These are phyloP conservation scores for Adoxophyes honmai DNA, from an alignment of 1,140 invertebrate species.

Conservation along the genomic window DNA sequence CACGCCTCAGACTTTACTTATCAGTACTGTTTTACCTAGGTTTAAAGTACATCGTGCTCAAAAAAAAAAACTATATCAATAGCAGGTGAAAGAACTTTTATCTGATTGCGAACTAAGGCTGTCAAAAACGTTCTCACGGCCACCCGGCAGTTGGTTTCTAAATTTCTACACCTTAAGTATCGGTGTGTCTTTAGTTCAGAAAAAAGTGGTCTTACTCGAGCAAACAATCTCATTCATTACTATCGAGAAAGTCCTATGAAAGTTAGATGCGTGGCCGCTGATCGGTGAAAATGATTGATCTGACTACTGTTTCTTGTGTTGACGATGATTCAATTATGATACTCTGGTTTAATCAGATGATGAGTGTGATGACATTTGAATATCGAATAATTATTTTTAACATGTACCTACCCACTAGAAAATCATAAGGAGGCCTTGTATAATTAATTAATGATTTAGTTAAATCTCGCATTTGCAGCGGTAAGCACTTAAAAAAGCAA, in stretches of 20 bases:
- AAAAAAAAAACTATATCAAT: background rate
- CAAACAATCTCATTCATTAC: slow-evolving; percentile 35
- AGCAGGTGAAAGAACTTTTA: background rate
- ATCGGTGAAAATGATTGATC: slow-evolving; percentile 42
- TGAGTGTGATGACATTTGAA: no score
- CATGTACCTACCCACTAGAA: no score
- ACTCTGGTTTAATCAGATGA: no score
- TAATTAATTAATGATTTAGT: no score
- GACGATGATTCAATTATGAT: slow-evolving; percentile 28
- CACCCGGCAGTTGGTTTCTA: slow-evolving; percentile 16
- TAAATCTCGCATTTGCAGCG: no score
- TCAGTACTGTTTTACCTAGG: no score
- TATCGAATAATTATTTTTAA: no score
- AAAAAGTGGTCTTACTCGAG: slow-evolving; percentile 32
- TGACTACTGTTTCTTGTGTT: slow-evolving; percentile 32
- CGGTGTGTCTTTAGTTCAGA: slow-evolving; percentile 20
- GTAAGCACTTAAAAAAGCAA: no score
- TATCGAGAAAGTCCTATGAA: slow-evolving; percentile 42
- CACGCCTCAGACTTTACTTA: no score
- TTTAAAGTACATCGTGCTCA: no score
- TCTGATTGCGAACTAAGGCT: background rate
- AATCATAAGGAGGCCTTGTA: no score
- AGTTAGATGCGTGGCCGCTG: slow-evolving; percentile 25
- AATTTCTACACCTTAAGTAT: slow-evolving; percentile 19
- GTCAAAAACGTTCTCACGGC: slow-evolving; percentile 2